Evolutionary conservation across 2,888 invertebrate species (phyloP), one percentile per base, ranked within the genome.

Genomic region (Globia sparganii): DNA sequence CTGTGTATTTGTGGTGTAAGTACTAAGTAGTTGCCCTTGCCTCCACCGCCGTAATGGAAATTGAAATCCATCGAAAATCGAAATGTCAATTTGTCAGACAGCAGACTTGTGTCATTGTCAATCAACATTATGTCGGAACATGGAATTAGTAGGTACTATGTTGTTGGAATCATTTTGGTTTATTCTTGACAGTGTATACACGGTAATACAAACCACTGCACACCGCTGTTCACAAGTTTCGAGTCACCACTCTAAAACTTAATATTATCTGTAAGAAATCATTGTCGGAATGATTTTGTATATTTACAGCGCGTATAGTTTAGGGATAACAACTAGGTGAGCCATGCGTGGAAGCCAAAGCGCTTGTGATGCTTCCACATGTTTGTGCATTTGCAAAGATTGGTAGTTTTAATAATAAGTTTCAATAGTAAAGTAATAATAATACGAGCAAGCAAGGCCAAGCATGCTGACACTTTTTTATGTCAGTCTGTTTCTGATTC

Each of bases 61-160:
- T 70, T 34, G 66, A 71, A n/a, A 67, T 28, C 31, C 9, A 34
- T 72, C 31, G 21, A 72, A 37, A 72, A 34, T 72, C 31, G 21
- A 72, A 37, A 72, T 28, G 75, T 74, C 73, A 46, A 43, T n/a
- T 72, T 43, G 56, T n/a, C 40, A 31, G 15, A 8, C n/a, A 40
- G 40, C n/a, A 40, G 40, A 13, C 5, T 37, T 72, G 5, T 73
- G 73, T 73, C 75, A 40, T 13, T 72, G 72, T 49, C n/a, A 70
- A 11, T 46, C 9, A 46, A 5, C 34, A 0, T n/a, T 4, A 67
- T 5, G 11, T 58, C 28, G 15, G 28, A 46, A 31, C 5, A 31
- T 67, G 25, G 31, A 31, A 28, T 43, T 11, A 43, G 65, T 43
- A 43, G 0, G 18, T 28, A 64, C 37, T 64, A 0, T 18, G 4